Base-by-base conservation (phyloP, 2,888 invertebrate species). In the Archaeoteleia sp. region DNA sequence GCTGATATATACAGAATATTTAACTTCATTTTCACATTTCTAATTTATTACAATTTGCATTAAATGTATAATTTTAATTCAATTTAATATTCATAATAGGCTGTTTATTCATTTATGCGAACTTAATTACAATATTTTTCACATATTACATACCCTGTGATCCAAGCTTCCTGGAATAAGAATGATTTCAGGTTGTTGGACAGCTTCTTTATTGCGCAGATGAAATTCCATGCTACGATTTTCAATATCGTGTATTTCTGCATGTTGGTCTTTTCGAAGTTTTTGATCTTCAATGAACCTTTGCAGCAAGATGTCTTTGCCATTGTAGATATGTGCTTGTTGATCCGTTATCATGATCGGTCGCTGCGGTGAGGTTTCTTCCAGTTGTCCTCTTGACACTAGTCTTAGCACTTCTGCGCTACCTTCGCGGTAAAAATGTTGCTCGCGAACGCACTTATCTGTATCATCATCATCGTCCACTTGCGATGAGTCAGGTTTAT, bases 281-380 rank as follows among this genome's bases (percentile, higher is more conserved):
- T 81, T 83, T 30, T 87, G 94, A 82, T 95, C 95, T 79, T 94
- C 92, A 70, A 95, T 95, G 81, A 94, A 95, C 49, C 95, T 87
- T 74, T 92, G 89, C 90, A 95, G 91, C 1, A 95, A 86, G 70
- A 95, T 91, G 79, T 95, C 93, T 86, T 95, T 95, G 0, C 95
- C 95, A 74, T 91, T 92, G 89, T 62, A 67, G 2, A 17, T 7
- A 1, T 46, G 54, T 1, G 49, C 32, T 7, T 53, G 58, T 29
- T 89, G 87, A 35, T 79, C 78, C 68, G 88, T 86, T 61, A 89
- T 81, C 6, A 90, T 4, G 9, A 2, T 32, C 4, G 13, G 86
- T 9, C 85, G 85, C n/a, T 27, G 62, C 75, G 88, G 87, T 45
- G 87, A 86, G 13, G 86, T 66, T 69, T 91, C 91, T 70, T 91